Percentiles rank a stretch among this genome's conserved stretches.
Evolutionary conservation across 2,888 invertebrate species (phyloP).

Genomic region (Suillia variegata): DNA sequence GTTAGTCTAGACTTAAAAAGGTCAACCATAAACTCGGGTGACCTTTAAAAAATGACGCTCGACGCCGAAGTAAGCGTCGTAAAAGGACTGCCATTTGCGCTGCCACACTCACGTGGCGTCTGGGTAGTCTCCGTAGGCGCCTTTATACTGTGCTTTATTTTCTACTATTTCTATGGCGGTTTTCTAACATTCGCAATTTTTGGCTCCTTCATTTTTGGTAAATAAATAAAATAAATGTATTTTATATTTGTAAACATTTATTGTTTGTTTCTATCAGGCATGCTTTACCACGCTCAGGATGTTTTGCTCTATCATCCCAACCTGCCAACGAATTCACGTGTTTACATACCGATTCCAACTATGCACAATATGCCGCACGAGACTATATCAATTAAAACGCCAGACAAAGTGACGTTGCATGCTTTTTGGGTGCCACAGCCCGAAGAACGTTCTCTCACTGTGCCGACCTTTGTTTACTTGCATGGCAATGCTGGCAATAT

Average conservation of each 20-base stretch:
- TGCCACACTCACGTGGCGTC: constrained; percentile 65
- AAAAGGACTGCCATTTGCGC: constrained; percentile 24
- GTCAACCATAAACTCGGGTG: not conserved
- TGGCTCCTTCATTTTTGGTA: constrained; percentile 74
- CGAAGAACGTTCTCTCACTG: constrained; percentile 69
- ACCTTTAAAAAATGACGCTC: not conserved
- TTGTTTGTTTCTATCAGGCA: constrained; percentile 64
- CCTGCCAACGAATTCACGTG: constrained; percentile 84
- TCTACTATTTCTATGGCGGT: constrained; percentile 85
- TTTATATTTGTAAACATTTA: not conserved
- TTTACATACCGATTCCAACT: constrained; percentile 86
- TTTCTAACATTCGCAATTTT: constrained; percentile 74
- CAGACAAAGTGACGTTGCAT: constrained; percentile 79
- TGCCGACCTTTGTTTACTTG: constrained; percentile 86
- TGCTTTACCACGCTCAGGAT: constrained; percentile 86
- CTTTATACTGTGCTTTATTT: constrained; percentile 73
- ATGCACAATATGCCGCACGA: constrained; percentile 87
- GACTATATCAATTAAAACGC: constrained; percentile 75
- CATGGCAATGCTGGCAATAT: constrained; percentile 98
- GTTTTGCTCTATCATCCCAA: constrained; percentile 87
- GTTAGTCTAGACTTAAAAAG: not conserved
- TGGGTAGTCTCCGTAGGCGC: constrained; percentile 80
- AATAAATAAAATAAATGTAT: constrained; percentile 31
- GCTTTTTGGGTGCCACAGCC: constrained; percentile 82
- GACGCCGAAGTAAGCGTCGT: not conserved